Evolutionary conservation across 1,140 invertebrate genomes (phyloP), one percentile per base, ranked within the genome.

Genomic region (Ceratina calcarata): DNA sequence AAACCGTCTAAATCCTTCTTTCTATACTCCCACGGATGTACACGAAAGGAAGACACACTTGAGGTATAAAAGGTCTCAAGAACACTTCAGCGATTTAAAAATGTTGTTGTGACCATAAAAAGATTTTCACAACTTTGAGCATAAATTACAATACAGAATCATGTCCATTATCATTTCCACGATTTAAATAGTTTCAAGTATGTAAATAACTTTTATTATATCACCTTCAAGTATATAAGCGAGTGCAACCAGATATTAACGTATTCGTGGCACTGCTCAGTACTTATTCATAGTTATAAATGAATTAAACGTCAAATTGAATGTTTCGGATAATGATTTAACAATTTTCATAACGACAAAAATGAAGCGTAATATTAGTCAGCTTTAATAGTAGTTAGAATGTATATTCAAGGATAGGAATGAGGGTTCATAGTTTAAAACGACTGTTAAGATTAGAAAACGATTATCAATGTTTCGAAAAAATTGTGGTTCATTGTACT

Each of bases 401-500:
- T 32, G 27, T 32, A 32, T 32, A 4, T 4, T 66, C 58, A 45
- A 37, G 78, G 78, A 67, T 67, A 20, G 62, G 78, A 55, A 74
- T 27, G 24, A 74, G 57, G 78, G 71, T 74, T 74, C 10, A 22
- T 37, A 79, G 72, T 73, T 74, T 79, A 79, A 78, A 78, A 78
- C 69, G 49, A 72, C 60, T 72, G 60, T 74, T 55, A 73, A 74
- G 71, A 79, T 79, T 73, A 73, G 64, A 79, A 79, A 79, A 74
- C 72, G 78, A 73, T 79, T 79, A 79, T 79, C 71, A 75, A 80
- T 80, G 57, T 76, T 80, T 80, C 61, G 75, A 75, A 78, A 72
- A 67, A 78, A 79, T 72, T 53, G 73, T 80, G 79, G 84, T 85
- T 82, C 66, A 86, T 72, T 65, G 60, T 84, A 86, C 68, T 83